A percentile compares a stretch with the other conserved stretches of the same genome.
phyloP scores from a whole-genome alignment of 2,113 vertebrate species.

The Bos indicus region DNA sequence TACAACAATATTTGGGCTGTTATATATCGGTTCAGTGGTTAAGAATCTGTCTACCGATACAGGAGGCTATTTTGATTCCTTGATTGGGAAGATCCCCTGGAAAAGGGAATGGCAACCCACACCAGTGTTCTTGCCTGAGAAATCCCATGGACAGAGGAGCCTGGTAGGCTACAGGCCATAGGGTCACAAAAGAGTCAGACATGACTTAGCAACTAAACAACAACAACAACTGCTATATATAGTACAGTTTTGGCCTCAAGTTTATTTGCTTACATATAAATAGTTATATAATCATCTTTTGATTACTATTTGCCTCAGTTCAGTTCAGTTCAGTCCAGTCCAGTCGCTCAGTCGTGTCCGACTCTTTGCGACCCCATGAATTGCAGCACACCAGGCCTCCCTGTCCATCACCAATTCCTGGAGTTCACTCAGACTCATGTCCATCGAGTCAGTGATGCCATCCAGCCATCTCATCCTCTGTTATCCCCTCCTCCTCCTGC shows the following conservation, averaged over 20 bases:
- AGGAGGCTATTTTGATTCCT: neutral
- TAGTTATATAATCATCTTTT: neutral
- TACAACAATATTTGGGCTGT: neutral
- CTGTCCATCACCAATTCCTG: too few species aligned
- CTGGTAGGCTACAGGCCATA: neutral
- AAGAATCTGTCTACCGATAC: neutral
- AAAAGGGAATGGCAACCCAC: neutral
- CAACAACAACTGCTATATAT: neutral
- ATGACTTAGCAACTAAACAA: neutral
- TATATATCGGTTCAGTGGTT: neutral
- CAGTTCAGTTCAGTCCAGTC: too few species aligned
- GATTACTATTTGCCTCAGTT: neutral
- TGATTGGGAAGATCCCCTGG: neutral
- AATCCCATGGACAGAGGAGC: neutral
- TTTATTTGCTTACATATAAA: neutral
- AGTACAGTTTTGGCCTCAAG: neutral
- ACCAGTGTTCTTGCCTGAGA: neutral
- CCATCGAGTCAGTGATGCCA: too few species aligned
- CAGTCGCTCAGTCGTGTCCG: too few species aligned
- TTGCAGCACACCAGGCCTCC: too few species aligned
- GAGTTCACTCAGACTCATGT: too few species aligned
- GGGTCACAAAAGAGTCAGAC: neutral
- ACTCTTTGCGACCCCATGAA: too few species aligned
- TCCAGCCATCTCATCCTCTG: too few species aligned
- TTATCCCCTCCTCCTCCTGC: too few species aligned